Conservation (phyloP, 2,113 vertebrate genomes). For the Chloebia gouldiae region DNA sequence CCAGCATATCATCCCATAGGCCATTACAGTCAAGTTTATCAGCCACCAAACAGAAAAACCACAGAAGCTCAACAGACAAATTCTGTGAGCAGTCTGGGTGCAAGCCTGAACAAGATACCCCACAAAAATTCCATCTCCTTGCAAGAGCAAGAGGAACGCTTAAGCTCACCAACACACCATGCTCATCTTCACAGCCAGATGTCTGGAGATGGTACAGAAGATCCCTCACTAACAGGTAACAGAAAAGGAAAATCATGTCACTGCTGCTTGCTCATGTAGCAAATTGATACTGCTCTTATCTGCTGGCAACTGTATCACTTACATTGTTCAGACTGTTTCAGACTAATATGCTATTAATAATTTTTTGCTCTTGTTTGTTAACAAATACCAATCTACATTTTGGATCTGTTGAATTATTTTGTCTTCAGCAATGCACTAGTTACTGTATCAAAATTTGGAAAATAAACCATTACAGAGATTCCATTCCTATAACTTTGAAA, state of each 20-base stretch:
- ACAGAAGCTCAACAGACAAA: conserved; percentile 26
- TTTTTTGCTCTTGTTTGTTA: background rate
- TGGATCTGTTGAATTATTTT: background rate
- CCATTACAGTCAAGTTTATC: conserved; percentile 81
- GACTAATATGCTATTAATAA: background rate
- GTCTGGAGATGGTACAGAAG: conserved; percentile 68
- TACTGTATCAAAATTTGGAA: background rate
- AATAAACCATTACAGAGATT: background rate
- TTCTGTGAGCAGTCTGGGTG: background rate
- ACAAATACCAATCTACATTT: background rate
- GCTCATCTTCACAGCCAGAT: conserved; percentile 13
- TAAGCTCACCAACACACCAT: conserved; percentile 54
- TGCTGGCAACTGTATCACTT: background rate
- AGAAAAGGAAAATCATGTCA: conserved; percentile 54
- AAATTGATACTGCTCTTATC: background rate
- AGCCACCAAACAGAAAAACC: conserved; percentile 64
- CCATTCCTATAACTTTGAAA: background rate
- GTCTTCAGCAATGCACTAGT: background rate
- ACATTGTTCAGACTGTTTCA: background rate
- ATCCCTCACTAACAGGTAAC: conserved; percentile 79
- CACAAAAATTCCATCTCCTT: conserved; percentile 75
- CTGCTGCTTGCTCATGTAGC: conserved; percentile 78
- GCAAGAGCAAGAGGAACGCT: conserved; percentile 75
- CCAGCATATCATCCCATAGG: conserved; percentile 80
- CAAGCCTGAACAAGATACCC: conserved; percentile 43